Conservation (phyloP, 1,140 invertebrate genomes). For the Nymphalis io region DNA sequence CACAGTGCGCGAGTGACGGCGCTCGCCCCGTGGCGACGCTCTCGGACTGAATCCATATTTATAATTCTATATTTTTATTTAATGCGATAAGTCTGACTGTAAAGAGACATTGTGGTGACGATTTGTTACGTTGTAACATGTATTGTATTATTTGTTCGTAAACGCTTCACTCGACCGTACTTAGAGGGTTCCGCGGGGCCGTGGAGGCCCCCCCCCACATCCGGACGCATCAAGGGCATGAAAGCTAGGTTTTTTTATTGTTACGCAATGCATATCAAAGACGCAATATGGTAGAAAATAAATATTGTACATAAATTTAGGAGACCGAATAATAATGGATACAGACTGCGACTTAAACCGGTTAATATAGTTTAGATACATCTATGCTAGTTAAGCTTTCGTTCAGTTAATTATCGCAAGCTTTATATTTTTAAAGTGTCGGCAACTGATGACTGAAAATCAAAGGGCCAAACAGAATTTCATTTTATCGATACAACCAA, state of each 20-base stretch:
- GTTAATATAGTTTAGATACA: slow-evolving; percentile 76
- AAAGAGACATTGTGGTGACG: slow-evolving; percentile 64
- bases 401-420: slow-evolving; percentile 74
- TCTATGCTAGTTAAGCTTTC: slow-evolving; percentile 79
- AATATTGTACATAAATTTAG: slow-evolving; percentile 78
- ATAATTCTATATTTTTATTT: slow-evolving; percentile 79
- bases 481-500: slow-evolving; percentile 53
- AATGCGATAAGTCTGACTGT: slow-evolving; percentile 79
- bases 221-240: slow-evolving; percentile 69
- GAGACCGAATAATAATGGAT: slow-evolving; percentile 70
- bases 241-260: slow-evolving; percentile 80
- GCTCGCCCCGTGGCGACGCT: slow-evolving; percentile 25
- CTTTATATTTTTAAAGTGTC: slow-evolving; percentile 77
- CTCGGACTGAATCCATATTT: slow-evolving; percentile 69
- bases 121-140: slow-evolving; percentile 65
- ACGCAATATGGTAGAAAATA: slow-evolving; percentile 81
- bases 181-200: slow-evolving; percentile 57
- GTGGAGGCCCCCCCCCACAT: slow-evolving; percentile 44
- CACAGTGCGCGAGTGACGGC: slow-evolving; percentile 6
- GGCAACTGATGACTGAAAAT: slow-evolving; percentile 78
- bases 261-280: slow-evolving; percentile 80
- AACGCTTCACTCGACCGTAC: slow-evolving; percentile 74
- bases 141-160: slow-evolving; percentile 71
- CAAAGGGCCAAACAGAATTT: slow-evolving; percentile 73
- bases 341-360: slow-evolving; percentile 76